Conservation (phyloP, 2,797 vertebrate genomes). For the Semaprochilodus insignis region DNA sequence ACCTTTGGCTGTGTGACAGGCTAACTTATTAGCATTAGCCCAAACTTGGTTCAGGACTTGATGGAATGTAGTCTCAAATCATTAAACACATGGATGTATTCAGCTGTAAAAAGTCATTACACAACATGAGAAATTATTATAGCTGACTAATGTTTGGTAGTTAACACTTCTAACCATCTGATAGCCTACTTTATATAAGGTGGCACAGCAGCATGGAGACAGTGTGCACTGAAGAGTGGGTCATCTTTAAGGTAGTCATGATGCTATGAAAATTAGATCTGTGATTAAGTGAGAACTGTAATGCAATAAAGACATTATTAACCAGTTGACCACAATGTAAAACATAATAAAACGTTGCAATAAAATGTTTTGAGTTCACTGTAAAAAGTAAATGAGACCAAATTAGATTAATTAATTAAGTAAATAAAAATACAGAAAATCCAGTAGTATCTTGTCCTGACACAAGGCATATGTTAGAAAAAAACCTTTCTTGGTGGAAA, state of each 20-base stretch:
- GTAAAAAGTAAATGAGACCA: no score
- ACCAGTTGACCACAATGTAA: no score
- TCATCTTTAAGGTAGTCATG: not conserved
- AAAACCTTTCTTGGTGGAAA: not conserved
- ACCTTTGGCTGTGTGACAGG: no score
- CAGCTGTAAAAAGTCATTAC: slow-evolving; percentile 14
- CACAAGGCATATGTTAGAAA: not conserved
- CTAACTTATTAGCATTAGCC: not conserved
- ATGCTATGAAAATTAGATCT: not conserved
- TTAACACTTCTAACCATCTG: not conserved
- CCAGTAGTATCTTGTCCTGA: not conserved
- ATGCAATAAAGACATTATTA: not conserved
- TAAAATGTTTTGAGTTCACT: no score
- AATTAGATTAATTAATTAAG: no score
- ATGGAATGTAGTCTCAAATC: not conserved
- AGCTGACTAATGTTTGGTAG: not conserved
- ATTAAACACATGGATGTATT: not conserved
- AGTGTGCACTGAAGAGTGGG: not conserved
- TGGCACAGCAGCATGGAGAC: not conserved
- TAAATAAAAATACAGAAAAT: no score
- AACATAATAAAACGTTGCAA: no score
- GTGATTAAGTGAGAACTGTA: not conserved
- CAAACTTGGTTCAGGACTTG: not conserved
- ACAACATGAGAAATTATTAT: not conserved
- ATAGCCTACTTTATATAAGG: not conserved